Base-by-base conservation (phyloP, 2,797 vertebrate species). In the Euphonia xanthogaster region DNA sequence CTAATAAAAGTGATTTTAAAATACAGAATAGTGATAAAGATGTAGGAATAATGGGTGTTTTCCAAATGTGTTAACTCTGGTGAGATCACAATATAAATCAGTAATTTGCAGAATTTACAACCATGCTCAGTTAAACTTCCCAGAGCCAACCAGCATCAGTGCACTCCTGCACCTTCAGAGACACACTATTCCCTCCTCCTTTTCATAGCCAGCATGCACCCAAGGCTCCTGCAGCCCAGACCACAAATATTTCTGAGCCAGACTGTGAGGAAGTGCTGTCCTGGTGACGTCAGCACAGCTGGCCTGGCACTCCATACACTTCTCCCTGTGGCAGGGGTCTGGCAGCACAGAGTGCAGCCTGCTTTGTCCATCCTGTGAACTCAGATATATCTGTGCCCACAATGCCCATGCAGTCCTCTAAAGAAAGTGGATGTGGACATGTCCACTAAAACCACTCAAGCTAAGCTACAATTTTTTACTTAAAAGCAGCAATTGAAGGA, bases 201-300 rank as follows among this genome's bases (percentile, higher is more conserved):
- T 47, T 25, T 22, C n/a, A 12, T 1, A 39, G 22, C 45, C 53
- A 45, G 33, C 14, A 62, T 21, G 11, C 51, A 73, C 19, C 51
- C 48, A 62, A 60, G 47, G 35, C 24, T 82, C 40, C 14, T 15
- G 60, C 27, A 94, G 45, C 35, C 51, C 71, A 73, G 22, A 17
- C 1, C 39, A 40, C 33, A 53, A 6, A 44, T 60, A 28, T 31
- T 79, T 53, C 40, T 67, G 57, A 73, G 47, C 42, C 71, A 85
- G 23, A 10, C 24, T 35, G 1, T 0, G 1, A 45, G 30, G 63
- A 79, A 60, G 8, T 0, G 0, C 17, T 60, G 31, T 7, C 53
- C 54, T 48, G 66, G 58, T 1, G 2, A 20, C 47, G 45, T 33
- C 24, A 83, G 35, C 0, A 1, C 40, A 28, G 53, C 48, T 53